Conservation (phyloP, 2,888 invertebrate genomes). For the Scaptomyza caliginosa region DNA sequence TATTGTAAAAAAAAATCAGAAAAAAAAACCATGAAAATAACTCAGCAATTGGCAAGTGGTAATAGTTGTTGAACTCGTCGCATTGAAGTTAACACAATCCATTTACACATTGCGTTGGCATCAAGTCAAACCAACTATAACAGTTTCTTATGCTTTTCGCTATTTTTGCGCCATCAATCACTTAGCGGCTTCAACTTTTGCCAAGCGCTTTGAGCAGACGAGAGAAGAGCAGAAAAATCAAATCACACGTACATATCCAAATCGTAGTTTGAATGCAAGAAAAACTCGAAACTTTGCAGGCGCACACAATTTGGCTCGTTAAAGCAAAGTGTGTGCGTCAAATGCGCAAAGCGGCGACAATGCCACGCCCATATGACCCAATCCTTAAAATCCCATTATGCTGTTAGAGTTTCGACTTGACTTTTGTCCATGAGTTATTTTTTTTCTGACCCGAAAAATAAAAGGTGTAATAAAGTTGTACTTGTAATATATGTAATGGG, state of each 20-base stretch:
- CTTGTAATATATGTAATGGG: neutral
- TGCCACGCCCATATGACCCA: slow-evolving; percentile 52
- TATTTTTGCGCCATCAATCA: slow-evolving; percentile 47
- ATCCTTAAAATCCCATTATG: neutral
- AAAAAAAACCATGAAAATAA: neutral
- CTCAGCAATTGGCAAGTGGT: slow-evolving; percentile 4
- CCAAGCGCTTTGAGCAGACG: neutral
- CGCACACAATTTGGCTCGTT: slow-evolving; percentile 61
- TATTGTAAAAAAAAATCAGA: neutral
- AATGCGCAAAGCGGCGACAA: slow-evolving; percentile 46
- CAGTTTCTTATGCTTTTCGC: slow-evolving; percentile 10
- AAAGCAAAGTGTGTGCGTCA: slow-evolving; percentile 53
- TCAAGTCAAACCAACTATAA: slow-evolving; percentile 38
- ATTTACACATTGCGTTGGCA: slow-evolving; percentile 27
- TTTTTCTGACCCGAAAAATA: slow-evolving; percentile 17
- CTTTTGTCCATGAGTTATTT: slow-evolving; percentile 36
- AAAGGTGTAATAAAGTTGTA: slow-evolving; percentile 8
- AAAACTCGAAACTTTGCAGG: slow-evolving; percentile 34
- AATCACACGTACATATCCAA: slow-evolving; percentile 26
- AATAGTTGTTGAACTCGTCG: slow-evolving; percentile 21
- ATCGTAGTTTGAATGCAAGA: slow-evolving; percentile 43
- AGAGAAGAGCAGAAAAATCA: too few species aligned
- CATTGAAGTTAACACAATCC: slow-evolving; percentile 16
- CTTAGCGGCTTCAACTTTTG: slow-evolving; percentile 51
- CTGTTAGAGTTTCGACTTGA: slow-evolving; percentile 32